Conservation (phyloP, 2,113 vertebrate species). For the Strix aluco region DNA sequence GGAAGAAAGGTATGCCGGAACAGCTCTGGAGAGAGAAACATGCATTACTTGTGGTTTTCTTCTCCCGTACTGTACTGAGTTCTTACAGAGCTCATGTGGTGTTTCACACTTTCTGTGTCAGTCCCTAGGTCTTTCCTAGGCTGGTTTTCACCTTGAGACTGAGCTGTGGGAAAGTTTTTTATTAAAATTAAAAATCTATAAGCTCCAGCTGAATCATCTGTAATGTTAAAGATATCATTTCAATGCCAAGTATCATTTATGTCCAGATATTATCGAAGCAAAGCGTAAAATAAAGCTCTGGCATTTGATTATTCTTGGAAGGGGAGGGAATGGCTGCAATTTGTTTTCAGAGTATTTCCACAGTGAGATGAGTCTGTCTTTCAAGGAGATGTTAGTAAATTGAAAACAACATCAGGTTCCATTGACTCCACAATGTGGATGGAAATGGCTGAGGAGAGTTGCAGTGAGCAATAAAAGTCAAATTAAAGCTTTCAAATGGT, state of each 20-base stretch:
- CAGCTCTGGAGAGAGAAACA: background rate
- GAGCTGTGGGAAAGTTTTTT: background rate
- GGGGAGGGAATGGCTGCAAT: background rate
- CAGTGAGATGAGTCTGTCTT: background rate
- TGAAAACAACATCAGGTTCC: constrained; percentile 22
- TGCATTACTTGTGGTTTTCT: background rate
- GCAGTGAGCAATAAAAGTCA: constrained; percentile 19
- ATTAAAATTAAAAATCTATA: background rate
- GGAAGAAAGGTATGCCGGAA: background rate
- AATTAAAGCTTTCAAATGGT: constrained; percentile 38
- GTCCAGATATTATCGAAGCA: background rate
- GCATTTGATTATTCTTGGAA: background rate
- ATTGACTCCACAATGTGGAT: background rate
- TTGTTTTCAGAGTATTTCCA: constrained; percentile 4
- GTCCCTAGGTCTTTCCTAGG: background rate
- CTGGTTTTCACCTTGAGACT: background rate
- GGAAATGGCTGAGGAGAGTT: background rate
- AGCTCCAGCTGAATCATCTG: background rate
- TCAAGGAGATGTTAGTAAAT: background rate
- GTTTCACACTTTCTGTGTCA: background rate
- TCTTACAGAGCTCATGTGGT: background rate
- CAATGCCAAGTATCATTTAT: background rate
- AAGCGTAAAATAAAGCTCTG: background rate
- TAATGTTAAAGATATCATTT: background rate
- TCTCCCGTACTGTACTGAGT: background rate